Percentiles rank a stretch among this genome's conserved stretches.
phyloP scores from a whole-genome alignment of 1,140 invertebrate genomes.

The Episyrphus balteatus region DNA sequence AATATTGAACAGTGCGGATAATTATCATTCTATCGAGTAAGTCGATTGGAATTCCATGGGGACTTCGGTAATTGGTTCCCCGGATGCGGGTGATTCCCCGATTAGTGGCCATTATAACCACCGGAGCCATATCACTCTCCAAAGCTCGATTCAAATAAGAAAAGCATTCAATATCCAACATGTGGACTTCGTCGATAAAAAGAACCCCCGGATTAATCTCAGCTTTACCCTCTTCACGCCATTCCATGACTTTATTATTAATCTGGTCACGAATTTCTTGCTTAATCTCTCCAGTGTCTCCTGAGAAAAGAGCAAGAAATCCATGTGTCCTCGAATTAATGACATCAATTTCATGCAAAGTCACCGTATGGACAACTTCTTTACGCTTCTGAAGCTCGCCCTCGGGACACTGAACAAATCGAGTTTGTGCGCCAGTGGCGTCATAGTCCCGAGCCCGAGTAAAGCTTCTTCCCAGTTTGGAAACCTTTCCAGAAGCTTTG shows the following conservation, averaged over 20 bases:
- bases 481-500: slow-evolving; percentile 96
- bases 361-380: slow-evolving; percentile 97
- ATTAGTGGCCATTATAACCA: slow-evolving; percentile 99
- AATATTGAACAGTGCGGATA: slow-evolving; percentile 80
- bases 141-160: slow-evolving; percentile 94
- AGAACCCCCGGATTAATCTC: slow-evolving; percentile 95
- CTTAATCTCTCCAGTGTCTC: slow-evolving; percentile 98
- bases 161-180: slow-evolving; percentile 98
- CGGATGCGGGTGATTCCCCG: slow-evolving; percentile 91
- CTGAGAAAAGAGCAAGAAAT: slow-evolving; percentile 93
- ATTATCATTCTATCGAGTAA: slow-evolving; percentile 93
- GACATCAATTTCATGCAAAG: slow-evolving; percentile 97
- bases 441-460: slow-evolving; percentile 95
- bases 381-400: slow-evolving; percentile 98
- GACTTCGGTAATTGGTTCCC: slow-evolving; percentile 85
- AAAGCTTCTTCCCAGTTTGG: slow-evolving; percentile 87
- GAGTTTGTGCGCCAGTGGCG: slow-evolving; percentile 81
- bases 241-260: slow-evolving; percentile 95
- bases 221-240: slow-evolving; percentile 98
- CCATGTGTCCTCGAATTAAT: slow-evolving; percentile 96
- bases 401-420: slow-evolving; percentile 97
- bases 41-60: slow-evolving; percentile 93
- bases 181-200: slow-evolving; percentile 92
- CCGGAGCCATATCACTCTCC: slow-evolving; percentile 93
- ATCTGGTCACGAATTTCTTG: slow-evolving; percentile 96